phyloP scores from a whole-genome alignment of 2,113 vertebrate genomes.

The Mohoua ochrocephala region DNA sequence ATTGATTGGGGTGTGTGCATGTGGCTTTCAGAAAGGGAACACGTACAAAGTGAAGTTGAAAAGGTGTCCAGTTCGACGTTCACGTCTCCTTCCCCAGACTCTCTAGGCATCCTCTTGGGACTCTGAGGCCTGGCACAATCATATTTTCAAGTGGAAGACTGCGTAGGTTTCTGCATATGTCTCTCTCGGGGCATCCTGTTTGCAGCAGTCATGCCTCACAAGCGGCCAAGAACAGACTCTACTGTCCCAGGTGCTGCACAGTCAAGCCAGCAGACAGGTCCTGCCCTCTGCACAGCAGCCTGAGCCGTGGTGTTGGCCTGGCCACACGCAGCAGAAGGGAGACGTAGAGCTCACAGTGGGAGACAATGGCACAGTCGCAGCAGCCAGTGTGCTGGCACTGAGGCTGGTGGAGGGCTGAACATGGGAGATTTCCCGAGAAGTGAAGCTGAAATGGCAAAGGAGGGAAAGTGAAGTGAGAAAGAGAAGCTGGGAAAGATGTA shows the following conservation, averaged over 20 bases:
- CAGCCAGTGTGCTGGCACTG: background rate
- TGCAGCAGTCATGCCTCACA: background rate
- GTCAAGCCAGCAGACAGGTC: background rate
- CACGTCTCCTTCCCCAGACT: background rate
- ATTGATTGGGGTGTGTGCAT: fast-evolving
- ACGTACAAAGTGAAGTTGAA: background rate
- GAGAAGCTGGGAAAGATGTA: background rate
- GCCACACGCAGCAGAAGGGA: background rate
- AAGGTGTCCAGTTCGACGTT: background rate
- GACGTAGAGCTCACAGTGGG: fast-evolving
- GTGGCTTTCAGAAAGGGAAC: background rate
- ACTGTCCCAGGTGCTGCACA: background rate
- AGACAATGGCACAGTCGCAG: fast-evolving
- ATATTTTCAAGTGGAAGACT: background rate
- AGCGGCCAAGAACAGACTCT: background rate
- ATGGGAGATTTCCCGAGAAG: background rate
- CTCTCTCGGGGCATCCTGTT: fast-evolving
- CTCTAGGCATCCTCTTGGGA: background rate
- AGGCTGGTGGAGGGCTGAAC: background rate
- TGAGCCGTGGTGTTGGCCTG: fast-evolving
- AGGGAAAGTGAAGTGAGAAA: slow-evolving; percentile 2
- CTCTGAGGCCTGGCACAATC: background rate
- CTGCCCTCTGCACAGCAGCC: background rate
- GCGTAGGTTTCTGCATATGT: fast-evolving
- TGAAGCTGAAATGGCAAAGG: background rate